These are phyloP conservation scores for Aramus guarauna DNA, from an alignment of 2,113 vertebrate genomes.

Conservation along the genomic window DNA sequence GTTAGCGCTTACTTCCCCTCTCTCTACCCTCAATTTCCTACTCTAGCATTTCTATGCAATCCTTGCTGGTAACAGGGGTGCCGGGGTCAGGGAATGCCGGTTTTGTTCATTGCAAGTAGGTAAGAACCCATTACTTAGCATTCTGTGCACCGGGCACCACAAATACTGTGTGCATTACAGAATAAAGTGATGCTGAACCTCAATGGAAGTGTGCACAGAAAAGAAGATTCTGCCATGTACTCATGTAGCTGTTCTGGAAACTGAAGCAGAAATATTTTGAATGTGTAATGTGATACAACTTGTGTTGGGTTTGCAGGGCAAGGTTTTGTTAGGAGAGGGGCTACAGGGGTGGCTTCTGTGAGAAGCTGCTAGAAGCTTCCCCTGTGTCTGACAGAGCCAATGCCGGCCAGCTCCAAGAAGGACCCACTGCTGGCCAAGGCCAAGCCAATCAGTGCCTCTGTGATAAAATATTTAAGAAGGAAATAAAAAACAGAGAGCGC, in stretches of 20 bases:
- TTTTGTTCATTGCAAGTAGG: neutral
- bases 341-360: too few relatives aligned
- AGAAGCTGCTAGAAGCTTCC: too few relatives aligned
- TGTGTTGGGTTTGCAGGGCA: too few relatives aligned
- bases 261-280: neutral
- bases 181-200: neutral
- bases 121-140: neutral
- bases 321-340: too few relatives aligned
- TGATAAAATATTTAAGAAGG: too few relatives aligned
- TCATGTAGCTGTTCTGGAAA: neutral
- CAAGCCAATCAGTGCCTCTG: too few relatives aligned
- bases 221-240: neutral
- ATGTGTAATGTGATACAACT: neutral
- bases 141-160: neutral
- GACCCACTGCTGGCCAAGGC: too few relatives aligned
- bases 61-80: neutral
- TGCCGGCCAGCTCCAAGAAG: too few relatives aligned
- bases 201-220: neutral
- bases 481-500: too few relatives aligned
- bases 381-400: too few relatives aligned
- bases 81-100: rapidly evolving
- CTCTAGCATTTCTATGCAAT: neutral
- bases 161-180: neutral
- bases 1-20: neutral
- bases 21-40: rapidly evolving